These are phyloP conservation scores for Xiphophorus maculatus DNA, from an alignment of 2,113 vertebrate genomes.

Conservation along the genomic window DNA sequence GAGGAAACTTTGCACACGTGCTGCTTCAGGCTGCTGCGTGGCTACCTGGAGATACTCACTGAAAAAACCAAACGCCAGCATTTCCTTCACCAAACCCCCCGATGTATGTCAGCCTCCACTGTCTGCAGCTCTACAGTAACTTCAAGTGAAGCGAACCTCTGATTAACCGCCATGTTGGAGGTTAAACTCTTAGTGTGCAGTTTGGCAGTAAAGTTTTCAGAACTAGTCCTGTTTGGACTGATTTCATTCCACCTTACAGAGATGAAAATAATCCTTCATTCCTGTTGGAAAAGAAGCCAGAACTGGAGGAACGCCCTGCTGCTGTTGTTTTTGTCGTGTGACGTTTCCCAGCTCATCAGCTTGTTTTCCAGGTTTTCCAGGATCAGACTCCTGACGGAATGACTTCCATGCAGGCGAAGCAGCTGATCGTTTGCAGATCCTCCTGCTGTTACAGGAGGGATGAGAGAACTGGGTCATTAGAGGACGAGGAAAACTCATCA, in stretches of 20 bases:
- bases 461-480: background rate
- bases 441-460: background rate
- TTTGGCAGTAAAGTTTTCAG: background rate
- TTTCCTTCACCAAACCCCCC: background rate
- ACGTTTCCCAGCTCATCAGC: no score
- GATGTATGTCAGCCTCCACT: rapidly evolving
- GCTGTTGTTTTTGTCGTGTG: background rate
- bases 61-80: background rate
- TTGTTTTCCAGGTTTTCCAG: background rate
- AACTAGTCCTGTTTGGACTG: background rate
- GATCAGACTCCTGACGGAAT: background rate
- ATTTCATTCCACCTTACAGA: background rate
- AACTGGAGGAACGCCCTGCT: background rate
- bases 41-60: conserved; percentile 11
- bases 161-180: no score
- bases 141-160: background rate
- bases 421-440: background rate
- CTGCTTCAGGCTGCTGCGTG: conserved; percentile 1
- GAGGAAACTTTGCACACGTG: conserved; percentile 37
- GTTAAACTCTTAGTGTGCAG: no score
- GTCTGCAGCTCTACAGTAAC: background rate
- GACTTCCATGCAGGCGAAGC: background rate
- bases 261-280: background rate
- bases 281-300: background rate
- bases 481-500: background rate